These are phyloP conservation scores for Saxicola maurus DNA, from an alignment of 2,797 vertebrate species.

Conservation along the genomic window DNA sequence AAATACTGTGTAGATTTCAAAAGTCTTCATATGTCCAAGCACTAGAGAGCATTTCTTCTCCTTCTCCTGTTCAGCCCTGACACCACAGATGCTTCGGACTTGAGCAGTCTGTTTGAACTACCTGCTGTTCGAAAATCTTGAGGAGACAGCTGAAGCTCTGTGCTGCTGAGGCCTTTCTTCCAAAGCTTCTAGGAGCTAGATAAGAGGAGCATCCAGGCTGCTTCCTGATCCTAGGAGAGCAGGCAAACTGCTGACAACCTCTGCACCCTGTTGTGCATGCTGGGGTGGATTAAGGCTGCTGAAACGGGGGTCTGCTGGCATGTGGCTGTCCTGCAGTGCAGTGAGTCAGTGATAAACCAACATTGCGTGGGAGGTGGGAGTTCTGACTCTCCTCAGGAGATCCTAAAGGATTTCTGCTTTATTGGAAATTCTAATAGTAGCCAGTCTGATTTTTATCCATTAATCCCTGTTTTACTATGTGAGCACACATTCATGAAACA, in stretches of 20 bases:
- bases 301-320: neutral
- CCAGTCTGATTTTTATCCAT: neutral
- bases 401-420: neutral
- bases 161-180: neutral
- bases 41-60: conserved; percentile 44
- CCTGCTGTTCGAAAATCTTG: conserved; percentile 31
- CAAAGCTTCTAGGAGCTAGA: neutral
- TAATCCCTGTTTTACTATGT: neutral
- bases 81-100: conserved; percentile 19
- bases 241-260: neutral
- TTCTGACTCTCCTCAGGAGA: neutral
- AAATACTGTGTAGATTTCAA: conserved; percentile 46
- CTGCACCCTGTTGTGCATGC: neutral
- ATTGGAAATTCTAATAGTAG: neutral
- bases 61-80: neutral
- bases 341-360: neutral
- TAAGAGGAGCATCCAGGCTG: neutral
- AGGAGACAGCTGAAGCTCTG: conserved; percentile 38
- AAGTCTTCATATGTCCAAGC: conserved; percentile 12
- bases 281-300: neutral
- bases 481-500: neutral
- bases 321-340: neutral
- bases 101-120: conserved; percentile 43
- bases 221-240: neutral
- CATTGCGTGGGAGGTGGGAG: neutral